Percentiles rank a stretch among this genome's conserved stretches.
These are phyloP conservation scores for Helobdella robusta DNA, from an alignment of 2,888 invertebrate genomes.

Conservation along the genomic window DNA sequence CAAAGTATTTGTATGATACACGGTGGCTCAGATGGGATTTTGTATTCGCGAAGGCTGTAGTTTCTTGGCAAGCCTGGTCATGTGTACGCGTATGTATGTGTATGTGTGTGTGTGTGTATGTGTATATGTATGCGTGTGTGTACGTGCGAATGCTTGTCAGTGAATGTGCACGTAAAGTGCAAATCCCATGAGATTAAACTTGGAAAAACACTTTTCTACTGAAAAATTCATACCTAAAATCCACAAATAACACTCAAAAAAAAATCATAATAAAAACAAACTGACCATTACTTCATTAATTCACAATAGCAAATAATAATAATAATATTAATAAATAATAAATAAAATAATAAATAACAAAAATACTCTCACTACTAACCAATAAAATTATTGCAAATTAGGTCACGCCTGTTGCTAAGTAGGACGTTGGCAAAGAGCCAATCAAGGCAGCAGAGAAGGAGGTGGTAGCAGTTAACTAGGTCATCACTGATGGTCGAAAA, in stretches of 20 bases:
- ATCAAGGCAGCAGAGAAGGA: constrained; percentile 81
- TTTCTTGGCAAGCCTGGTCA: constrained; percentile 61
- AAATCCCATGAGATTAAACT: too few species aligned
- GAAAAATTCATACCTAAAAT: too few species aligned
- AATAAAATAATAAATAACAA: not conserved
- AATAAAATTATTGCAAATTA: constrained; percentile 58
- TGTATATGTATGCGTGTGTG: not conserved
- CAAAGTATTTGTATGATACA: constrained; percentile 76
- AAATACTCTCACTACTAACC: constrained; percentile 51
- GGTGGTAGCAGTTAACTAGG: constrained; percentile 83
- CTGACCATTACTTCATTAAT: too few species aligned
- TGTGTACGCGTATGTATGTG: not conserved
- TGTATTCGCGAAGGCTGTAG: constrained; percentile 57
- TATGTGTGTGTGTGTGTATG: too few species aligned
- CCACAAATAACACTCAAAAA: too few species aligned
- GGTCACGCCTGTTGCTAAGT: constrained; percentile 66
- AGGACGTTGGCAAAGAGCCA: constrained; percentile 78
- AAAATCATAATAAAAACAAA: too few species aligned
- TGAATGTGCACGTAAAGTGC: too few species aligned
- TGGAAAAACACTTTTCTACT: too few species aligned
- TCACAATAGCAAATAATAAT: too few species aligned
- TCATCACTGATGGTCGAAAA: constrained; percentile 79
- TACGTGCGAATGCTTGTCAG: not conserved
- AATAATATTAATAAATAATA: not conserved
- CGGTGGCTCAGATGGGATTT: constrained; percentile 59